Conservation (phyloP, 2,113 vertebrate genomes). For the Spea bombifrons region DNA sequence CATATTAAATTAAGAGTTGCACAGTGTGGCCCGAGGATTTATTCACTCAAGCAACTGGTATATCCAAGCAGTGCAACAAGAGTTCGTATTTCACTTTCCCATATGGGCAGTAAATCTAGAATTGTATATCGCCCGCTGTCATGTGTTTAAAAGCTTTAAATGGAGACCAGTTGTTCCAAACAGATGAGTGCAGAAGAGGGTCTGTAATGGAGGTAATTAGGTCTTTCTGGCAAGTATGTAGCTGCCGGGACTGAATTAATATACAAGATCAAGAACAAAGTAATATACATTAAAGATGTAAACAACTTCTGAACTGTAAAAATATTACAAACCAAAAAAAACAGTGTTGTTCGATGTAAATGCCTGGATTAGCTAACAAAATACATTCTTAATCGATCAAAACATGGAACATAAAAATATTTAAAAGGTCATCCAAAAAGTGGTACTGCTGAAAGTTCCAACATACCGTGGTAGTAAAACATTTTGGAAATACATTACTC, state of each 20-base stretch:
- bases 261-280: not conserved
- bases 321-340: not conserved
- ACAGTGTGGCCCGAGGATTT: not conserved
- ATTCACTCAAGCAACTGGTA: not conserved
- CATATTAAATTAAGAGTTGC: not conserved
- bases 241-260: not conserved
- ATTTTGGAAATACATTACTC: slow-evolving; percentile 70
- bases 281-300: not conserved
- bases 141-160: not conserved
- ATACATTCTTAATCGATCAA: not conserved
- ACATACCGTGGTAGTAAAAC: slow-evolving; percentile 60
- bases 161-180: not conserved
- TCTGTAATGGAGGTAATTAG: not conserved
- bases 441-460: slow-evolving; percentile 49
- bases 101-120: not conserved
- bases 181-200: not conserved
- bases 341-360: not conserved
- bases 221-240: not conserved
- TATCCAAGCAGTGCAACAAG: not conserved
- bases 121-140: not conserved
- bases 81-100: not conserved
- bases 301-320: not conserved
- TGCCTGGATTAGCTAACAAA: not conserved
- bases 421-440: slow-evolving; percentile 62
- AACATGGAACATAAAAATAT: no score